A percentile compares a stretch with the other conserved stretches of the same genome.
phyloP scores from a whole-genome alignment of 2,113 vertebrate genomes.

The Nannospalax galili region DNA sequence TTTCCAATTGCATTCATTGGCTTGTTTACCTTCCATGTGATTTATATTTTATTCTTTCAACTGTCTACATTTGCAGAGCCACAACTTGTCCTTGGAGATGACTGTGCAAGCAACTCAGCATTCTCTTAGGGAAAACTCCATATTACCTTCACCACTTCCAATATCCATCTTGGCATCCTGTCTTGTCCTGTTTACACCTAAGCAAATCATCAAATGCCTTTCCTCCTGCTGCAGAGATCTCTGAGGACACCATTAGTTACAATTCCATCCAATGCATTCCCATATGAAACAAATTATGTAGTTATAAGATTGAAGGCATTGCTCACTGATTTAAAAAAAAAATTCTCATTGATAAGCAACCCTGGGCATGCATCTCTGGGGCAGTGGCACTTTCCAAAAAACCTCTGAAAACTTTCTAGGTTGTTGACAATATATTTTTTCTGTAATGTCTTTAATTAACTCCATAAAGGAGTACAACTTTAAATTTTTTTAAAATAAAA shows the following conservation, averaged over 20 bases:
- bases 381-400: neutral
- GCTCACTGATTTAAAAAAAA: neutral
- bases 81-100: conserved; percentile 11
- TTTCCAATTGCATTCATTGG: conserved; percentile 20
- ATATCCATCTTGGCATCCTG: rapidly evolving
- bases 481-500: neutral
- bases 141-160: neutral
- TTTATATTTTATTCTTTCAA: conserved; percentile 18
- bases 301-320: neutral
- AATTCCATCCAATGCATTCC: neutral
- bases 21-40: conserved; percentile 43
- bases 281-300: conserved; percentile 20
- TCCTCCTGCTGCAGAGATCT: neutral
- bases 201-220: neutral
- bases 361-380: neutral
- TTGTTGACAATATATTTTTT: neutral
- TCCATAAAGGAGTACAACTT: neutral
- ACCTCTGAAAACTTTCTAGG: neutral
- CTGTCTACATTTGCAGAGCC: neutral
- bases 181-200: neutral
- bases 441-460: neutral
- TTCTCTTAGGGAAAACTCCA: neutral
- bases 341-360: neutral
- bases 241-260: neutral
- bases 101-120: neutral